Base-by-base conservation (phyloP, 2,888 invertebrate genomes). In the Julus scandinavius region DNA sequence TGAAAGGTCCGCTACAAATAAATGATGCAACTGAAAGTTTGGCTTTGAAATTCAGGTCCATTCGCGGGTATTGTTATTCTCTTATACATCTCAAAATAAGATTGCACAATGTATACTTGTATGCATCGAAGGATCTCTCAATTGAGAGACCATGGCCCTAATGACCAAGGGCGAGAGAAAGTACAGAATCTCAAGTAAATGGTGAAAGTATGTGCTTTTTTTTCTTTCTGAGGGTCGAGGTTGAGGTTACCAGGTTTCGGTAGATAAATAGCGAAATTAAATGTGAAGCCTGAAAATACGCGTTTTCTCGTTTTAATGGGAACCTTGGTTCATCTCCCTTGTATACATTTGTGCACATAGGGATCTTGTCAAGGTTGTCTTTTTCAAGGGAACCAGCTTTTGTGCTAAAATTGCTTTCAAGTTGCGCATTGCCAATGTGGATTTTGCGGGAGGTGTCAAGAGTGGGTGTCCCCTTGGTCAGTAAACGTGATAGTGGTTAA, bases 241-340 rank as follows among this genome's bases (percentile, higher is more conserved):
- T 72, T 72, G 72, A 72, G 72, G 72, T 72, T 72, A 72, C 72
- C 72, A 72, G 72, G 72, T 72, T 72, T 72, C 72, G 72, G n/a
- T 20, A 29, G 29, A 72, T 72, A 72, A 72, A 72, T 72, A 29
- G 29, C 72, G 29, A 72, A 72, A 72, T 72, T 72, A 20, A 29
- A 72, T n/a, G 72, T 72, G 20, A n/a, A 72, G 29, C 29, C 29
- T 72, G 20, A 72, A 72, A 72, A 72, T 29, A 20, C 29, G 20
- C 72, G 29, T 72, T 72, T 72, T 72, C 20, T 72, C 29, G 29
- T 72, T 63, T 63, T 72, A 72, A 29, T 29, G 72, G 29, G 29
- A 29, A 72, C 72, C 72, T 72, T 72, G 72, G 72, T 72, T 17
- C 72, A 72, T 72, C 72, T 72, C 72, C 29, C 29, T 29, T 11